phyloP scores from a whole-genome alignment of 1,140 invertebrate genomes.

The Drosophila nannoptera region DNA sequence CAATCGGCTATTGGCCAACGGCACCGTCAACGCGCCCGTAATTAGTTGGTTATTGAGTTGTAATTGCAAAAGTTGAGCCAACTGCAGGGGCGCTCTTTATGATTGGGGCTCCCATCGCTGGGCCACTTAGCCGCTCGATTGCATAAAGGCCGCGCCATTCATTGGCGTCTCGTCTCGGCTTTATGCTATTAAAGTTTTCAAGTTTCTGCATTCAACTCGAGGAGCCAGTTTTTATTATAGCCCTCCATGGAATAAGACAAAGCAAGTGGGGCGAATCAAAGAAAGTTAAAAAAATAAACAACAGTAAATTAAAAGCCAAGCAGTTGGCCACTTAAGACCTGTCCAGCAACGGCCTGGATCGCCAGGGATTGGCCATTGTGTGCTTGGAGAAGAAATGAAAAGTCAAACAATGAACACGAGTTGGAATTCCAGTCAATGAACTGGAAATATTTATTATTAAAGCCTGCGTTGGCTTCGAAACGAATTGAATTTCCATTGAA shows the following conservation, averaged over 20 bases:
- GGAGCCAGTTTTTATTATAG: conserved; percentile 6
- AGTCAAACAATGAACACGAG: background rate
- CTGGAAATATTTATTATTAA: conserved; percentile 14
- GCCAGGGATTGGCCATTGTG: background rate
- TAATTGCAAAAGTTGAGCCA: conserved; percentile 71
- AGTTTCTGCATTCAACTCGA: conserved; percentile 39
- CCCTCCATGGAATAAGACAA: conserved; percentile 27
- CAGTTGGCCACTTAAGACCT: conserved; percentile 13
- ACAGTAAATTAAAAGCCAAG: conserved; percentile 56
- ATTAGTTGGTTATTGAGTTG: conserved; percentile 72
- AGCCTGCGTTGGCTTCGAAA: background rate
- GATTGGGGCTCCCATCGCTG: conserved; percentile 8
- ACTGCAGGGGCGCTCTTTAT: conserved; percentile 46
- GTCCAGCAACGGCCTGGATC: background rate
- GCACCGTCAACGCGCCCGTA: conserved; percentile 36
- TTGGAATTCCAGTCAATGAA: background rate
- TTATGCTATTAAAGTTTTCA: conserved; percentile 40
- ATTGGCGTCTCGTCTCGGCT: conserved; percentile 39
- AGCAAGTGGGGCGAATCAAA: conserved; percentile 5
- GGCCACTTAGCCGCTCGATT: conserved; percentile 31
- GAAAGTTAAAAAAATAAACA: background rate
- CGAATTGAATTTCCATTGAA: background rate
- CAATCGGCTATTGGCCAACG: conserved; percentile 24
- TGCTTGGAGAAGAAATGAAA: conserved; percentile 26
- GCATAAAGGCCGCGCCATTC: conserved; percentile 33